Conservation (phyloP, 2,888 invertebrate species). For the Erannis defoliaria region DNA sequence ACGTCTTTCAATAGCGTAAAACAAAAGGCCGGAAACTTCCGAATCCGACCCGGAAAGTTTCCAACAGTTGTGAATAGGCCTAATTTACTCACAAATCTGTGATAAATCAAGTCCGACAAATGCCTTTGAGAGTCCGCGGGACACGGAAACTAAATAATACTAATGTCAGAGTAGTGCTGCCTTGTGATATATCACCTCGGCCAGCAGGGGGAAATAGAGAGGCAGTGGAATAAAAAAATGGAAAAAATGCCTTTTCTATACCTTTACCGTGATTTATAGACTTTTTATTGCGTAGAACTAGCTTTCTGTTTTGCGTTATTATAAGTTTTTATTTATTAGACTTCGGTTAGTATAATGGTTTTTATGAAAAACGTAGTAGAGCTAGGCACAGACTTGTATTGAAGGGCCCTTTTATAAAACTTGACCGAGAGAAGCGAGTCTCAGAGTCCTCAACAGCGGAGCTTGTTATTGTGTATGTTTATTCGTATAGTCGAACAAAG, state of each 20-base stretch:
- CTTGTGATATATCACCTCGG: conserved; percentile 29
- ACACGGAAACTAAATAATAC: conserved; percentile 33
- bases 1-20: not conserved
- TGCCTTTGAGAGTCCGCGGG: conserved; percentile 24
- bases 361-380: no score
- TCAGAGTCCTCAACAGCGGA: no score
- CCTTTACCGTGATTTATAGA: conserved; percentile 22
- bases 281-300: conserved; percentile 25
- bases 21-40: not conserved
- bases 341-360: not conserved
- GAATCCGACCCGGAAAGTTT: not conserved
- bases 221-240: not conserved
- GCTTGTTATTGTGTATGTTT: no score
- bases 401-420: no score
- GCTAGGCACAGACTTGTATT: no score
- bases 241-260: conserved; percentile 20
- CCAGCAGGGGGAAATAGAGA: not conserved
- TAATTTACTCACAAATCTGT: conserved; percentile 8
- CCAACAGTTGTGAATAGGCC: not conserved
- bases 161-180: conserved; percentile 16
- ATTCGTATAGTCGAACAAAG: no score
- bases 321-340: conserved; percentile 10
- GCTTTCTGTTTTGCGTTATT: conserved; percentile 13
- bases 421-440: no score
- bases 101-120: conserved; percentile 33